Base-by-base conservation (phyloP, 2,888 invertebrate genomes). In the Eupelmus urozonus region DNA sequence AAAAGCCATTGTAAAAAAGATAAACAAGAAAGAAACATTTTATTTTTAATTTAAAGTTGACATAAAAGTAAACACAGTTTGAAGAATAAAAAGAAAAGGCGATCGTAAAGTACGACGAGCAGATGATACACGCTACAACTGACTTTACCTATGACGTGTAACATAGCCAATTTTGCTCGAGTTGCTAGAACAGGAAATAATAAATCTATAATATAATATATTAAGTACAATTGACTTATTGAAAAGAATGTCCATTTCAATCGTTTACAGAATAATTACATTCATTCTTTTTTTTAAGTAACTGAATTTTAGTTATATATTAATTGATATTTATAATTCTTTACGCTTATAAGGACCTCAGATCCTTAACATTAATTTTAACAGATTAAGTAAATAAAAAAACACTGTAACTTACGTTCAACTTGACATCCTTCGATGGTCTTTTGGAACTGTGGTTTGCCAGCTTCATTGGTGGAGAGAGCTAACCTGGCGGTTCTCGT, bases 401-500 rank as follows among this genome's bases (percentile, higher is more conserved):
- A 34, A 34, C n/a, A n/a, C n/a, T 34, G 25, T 57, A 87, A 94
- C 95, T 95, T 92, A 96, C 96, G 94, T 93, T 95, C 95, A 82
- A 95, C 93, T 86, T 93, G 94, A 82, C 93, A 92, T 85, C 96
- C 96, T 88, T 94, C 94, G 78, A 96, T 91, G 60, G 95, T 94
- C 89, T 94, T 94, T 29, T 92, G 91, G 86, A 96, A 95, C 72
- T 92, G 90, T 1, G 96, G 96, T 83, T 92, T 94, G 79, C 94
- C 94, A 76, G 92, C 91, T 42, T 85, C 87, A 20, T 77, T 84
- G 82, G 89, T 83, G 16, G 42, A 11, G 2, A 2, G 5, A 34
- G 49, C 59, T 16, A 88, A 69, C 74, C 80, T 86, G 4, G 85
- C 85, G 4, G 84, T 82, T 67, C 76, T 80, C 55, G 83, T 81